Evolutionary conservation across 2,888 invertebrate genomes (phyloP).

Genomic region (Hofmannophila pseudospretella): DNA sequence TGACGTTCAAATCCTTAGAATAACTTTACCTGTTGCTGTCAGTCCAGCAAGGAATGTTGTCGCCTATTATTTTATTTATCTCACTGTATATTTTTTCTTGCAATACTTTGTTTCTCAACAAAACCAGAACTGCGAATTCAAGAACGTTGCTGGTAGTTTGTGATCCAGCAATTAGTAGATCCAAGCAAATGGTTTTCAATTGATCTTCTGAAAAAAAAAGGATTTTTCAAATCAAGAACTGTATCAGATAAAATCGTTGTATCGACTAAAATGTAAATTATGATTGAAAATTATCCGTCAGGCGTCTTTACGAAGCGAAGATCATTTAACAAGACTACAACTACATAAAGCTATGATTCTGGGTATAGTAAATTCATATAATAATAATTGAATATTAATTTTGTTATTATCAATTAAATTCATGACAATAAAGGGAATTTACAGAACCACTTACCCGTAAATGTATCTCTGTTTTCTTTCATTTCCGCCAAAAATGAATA

Average conservation of each 20-base stretch:
- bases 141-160: conserved; percentile 83
- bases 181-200: conserved; percentile 76
- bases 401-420: no score
- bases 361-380: no score
- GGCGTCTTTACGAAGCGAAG: no score
- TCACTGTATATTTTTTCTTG: conserved; percentile 80
- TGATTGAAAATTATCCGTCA: no score
- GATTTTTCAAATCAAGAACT: no score
- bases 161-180: conserved; percentile 84
- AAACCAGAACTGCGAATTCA: conserved; percentile 77
- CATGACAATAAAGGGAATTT: neutral
- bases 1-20: no score
- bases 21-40: conserved; percentile 45
- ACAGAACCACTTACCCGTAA: conserved; percentile 43
- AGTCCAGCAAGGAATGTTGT: conserved; percentile 45
- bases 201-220: conserved; percentile 53
- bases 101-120: conserved; percentile 74
- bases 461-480: conserved; percentile 45
- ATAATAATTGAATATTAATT: no score
- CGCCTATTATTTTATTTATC: conserved; percentile 75
- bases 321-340: no score
- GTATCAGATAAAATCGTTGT: no score
- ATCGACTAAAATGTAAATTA: no score
- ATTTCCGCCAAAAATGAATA: conserved; percentile 81
- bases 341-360: no score